Conservation (phyloP, 2,888 invertebrate species). For the Harmothoe impar region DNA sequence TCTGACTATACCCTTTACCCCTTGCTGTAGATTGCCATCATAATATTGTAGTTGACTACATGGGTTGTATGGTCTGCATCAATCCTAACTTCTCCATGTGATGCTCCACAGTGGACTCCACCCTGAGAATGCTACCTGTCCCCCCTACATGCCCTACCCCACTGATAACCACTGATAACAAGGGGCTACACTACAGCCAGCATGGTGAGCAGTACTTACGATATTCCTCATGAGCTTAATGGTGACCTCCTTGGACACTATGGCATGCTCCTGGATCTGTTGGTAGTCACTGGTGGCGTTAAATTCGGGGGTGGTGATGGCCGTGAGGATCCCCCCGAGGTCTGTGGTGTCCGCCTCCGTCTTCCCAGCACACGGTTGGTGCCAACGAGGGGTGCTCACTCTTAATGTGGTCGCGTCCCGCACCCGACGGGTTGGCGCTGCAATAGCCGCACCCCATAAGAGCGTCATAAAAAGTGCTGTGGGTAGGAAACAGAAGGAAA, state of each 20-base stretch:
- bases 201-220: not conserved
- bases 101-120: too few species aligned
- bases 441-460: constrained; percentile 15
- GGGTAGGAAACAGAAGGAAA: not conserved
- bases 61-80: too few species aligned
- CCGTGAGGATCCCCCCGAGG: not conserved
- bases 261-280: not conserved
- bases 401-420: not conserved
- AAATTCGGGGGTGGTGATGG: not conserved
- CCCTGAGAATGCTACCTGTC: too few species aligned
- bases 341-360: not conserved
- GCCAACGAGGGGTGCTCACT: not conserved
- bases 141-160: too few species aligned
- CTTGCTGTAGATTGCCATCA: too few species aligned
- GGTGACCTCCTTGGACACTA: not conserved
- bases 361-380: constrained; percentile 28
- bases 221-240: not conserved
- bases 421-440: constrained; percentile 1
- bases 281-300: constrained; percentile 4
- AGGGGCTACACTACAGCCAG: not conserved
- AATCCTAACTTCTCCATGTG: too few species aligned
- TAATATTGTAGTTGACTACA: too few species aligned
- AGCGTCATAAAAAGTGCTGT: not conserved
- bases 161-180: not conserved
- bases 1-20: too few species aligned